Evolutionary conservation across 2,113 vertebrate genomes (phyloP), one percentile per base, ranked within the genome.

Genomic region (Ceyx melanurus): DNA sequence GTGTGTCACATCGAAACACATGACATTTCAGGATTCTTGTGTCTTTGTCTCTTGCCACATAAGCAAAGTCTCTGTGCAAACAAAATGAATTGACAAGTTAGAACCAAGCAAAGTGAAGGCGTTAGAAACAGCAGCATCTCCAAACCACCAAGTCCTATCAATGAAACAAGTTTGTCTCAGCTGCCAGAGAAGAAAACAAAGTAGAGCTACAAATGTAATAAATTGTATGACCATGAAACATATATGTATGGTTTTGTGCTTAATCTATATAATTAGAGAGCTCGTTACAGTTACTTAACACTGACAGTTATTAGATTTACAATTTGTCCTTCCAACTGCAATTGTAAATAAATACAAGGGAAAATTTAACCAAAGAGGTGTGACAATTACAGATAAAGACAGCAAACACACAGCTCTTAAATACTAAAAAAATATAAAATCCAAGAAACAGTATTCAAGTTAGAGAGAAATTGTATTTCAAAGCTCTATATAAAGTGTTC

Each of bases 21-120:
- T 99, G 99, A 98, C 99, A 99, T 99, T 99, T 99, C 98, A 99
- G 97, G 96, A 99, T 99, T 91, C 99, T 98, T 20, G 99, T 99
- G 89, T 99, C 99, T 97, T 98, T 99, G 96, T 99, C 99, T 97
- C 99, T 98, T 5, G 99, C 99, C 95, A 99, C 99, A 2, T 99
- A 99, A 60, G 99, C 99, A 95, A 99, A 99, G 95, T 99, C 99
- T 97, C 99, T 99, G 97, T 25, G 91, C 75, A 94, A 89, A 96
- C 45, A 94, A 82, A 89, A 91, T 14, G 28, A 57, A 91, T 26
- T 1, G 5, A 58, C 54, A 40, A 4, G 3, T 96, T 31, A 88
- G 67, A 88, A 82, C 91, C 81, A 93, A 71, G 82, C n/a, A 90
- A 73, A 90, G 88, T 7, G 3, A 45, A 77, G 8, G 22, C 7